Evolutionary conservation across 2,888 invertebrate species (phyloP).

Genomic region (Euproctis similis): DNA sequence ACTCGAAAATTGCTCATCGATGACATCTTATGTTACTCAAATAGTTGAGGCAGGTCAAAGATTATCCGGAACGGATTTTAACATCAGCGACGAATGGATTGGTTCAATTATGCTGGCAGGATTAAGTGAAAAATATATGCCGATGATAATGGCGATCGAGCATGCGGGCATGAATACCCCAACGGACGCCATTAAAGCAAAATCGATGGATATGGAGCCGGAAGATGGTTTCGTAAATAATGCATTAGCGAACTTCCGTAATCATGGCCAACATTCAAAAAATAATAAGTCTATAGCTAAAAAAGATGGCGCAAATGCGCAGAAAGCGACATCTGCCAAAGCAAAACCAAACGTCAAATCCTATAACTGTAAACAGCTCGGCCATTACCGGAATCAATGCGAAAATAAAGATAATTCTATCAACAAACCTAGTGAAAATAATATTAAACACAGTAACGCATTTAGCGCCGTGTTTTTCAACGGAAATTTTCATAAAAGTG

Average conservation of each 20-base stretch:
- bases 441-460: conserved; percentile 6
- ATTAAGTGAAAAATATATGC: conserved; percentile 2
- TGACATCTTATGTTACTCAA: too few species aligned
- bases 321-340: too few species aligned
- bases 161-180: conserved; percentile 3
- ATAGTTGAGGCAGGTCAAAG: conserved; percentile 6
- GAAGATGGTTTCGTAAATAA: background rate
- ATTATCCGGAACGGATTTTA: conserved; percentile 5
- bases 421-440: too few species aligned
- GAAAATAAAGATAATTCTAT: background rate
- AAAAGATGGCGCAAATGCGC: background rate
- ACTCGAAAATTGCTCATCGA: conserved; percentile 4
- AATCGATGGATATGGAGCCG: conserved; percentile 5
- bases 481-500: conserved; percentile 11
- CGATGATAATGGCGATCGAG: conserved; percentile 11
- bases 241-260: conserved; percentile 1
- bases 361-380: conserved; percentile 13
- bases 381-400: conserved; percentile 2
- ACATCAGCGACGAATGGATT: too few species aligned
- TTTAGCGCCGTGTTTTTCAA: conserved; percentile 16
- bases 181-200: too few species aligned
- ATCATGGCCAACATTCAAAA: conserved; percentile 1
- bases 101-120: conserved; percentile 7
- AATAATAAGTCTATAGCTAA: background rate
- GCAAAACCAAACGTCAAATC: too few species aligned